Percentiles rank a stretch among this genome's conserved stretches.
Evolutionary conservation across 2,113 vertebrate genomes (phyloP).

Genomic region (Macroglossus sobrinus): DNA sequence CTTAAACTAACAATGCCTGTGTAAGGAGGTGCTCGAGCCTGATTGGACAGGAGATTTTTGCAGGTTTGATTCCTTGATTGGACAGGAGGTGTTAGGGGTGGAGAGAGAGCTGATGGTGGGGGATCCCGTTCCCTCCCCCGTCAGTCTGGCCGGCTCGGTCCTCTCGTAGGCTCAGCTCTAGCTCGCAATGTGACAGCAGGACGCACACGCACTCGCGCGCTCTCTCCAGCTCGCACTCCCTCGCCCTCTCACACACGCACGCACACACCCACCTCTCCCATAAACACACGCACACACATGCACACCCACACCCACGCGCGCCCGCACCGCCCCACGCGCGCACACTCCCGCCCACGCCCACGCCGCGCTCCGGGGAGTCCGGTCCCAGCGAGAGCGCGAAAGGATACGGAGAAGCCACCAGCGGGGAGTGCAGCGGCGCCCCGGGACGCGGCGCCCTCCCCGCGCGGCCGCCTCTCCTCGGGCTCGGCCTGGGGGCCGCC

Average conservation of each 20-base stretch:
- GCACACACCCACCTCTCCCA: conserved; percentile 71
- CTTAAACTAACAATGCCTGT: conserved; percentile 80
- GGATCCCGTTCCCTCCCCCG: conserved; percentile 67
- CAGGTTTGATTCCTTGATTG: conserved; percentile 81
- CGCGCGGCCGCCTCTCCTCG: conserved; percentile 51
- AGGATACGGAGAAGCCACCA: conserved; percentile 70
- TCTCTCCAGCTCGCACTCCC: conserved; percentile 68
- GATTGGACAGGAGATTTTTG: conserved; percentile 80
- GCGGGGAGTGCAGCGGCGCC: conserved; percentile 71
- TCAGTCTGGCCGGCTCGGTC: conserved; percentile 72
- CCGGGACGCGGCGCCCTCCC: conserved; percentile 73
- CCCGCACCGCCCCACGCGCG: conserved; percentile 76
- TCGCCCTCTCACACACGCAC: conserved; percentile 54
- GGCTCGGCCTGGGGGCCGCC: conserved; percentile 60
- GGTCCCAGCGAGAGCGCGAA: conserved; percentile 71
- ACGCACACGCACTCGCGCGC: conserved; percentile 71
- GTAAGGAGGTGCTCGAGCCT: conserved; percentile 75
- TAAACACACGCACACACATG: conserved; percentile 79
- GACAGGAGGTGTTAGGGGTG: conserved; percentile 80
- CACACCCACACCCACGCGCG: conserved; percentile 80
- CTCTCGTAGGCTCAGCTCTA: conserved; percentile 69
- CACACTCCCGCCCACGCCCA: conserved; percentile 72
- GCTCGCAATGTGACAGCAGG: conserved; percentile 81
- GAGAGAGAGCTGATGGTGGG: conserved; percentile 73
- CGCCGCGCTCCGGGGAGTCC: conserved; percentile 60